phyloP scores from a whole-genome alignment of 1,140 invertebrate species.

The Scaptomyza graminum region DNA sequence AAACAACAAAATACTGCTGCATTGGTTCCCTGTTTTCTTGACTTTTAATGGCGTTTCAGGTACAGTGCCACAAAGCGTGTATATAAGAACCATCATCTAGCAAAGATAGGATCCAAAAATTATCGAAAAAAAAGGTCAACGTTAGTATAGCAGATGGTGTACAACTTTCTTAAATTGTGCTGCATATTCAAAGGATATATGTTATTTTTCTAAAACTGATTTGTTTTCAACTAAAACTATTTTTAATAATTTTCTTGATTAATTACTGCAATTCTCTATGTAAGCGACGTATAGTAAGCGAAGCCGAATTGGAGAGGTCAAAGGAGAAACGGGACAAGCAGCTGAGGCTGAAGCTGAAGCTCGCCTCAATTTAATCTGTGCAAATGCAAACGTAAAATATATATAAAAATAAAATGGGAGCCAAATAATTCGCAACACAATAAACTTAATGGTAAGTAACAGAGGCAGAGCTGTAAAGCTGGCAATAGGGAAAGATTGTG shows the following conservation, averaged over 20 bases:
- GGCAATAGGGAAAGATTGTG: constrained; percentile 8
- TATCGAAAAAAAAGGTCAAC: too few relatives aligned
- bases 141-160: too few relatives aligned
- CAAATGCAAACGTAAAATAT: constrained; percentile 47
- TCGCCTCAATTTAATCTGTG: constrained; percentile 69
- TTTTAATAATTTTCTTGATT: too few relatives aligned
- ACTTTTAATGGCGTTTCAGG: constrained; percentile 28
- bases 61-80: constrained; percentile 10
- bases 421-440: constrained; percentile 63
- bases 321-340: background rate
- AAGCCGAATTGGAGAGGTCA: constrained; percentile 16
- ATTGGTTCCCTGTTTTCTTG: constrained; percentile 9
- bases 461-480: background rate
- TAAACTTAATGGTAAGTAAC: constrained; percentile 38
- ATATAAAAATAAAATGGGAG: constrained; percentile 12
- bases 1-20: constrained; percentile 8
- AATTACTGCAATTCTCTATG: constrained; percentile 3
- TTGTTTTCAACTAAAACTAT: too few relatives aligned
- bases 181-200: too few relatives aligned
- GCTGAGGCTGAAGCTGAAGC: background rate
- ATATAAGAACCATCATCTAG: too few relatives aligned
- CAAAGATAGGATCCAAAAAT: too few relatives aligned
- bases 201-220: too few relatives aligned
- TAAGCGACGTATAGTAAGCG: constrained; percentile 24
- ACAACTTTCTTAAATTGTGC: too few relatives aligned